Percentiles rank a stretch among this genome's conserved stretches.
Conservation (phyloP, 2,113 vertebrate genomes). For the Chionomys nivalis region DNA sequence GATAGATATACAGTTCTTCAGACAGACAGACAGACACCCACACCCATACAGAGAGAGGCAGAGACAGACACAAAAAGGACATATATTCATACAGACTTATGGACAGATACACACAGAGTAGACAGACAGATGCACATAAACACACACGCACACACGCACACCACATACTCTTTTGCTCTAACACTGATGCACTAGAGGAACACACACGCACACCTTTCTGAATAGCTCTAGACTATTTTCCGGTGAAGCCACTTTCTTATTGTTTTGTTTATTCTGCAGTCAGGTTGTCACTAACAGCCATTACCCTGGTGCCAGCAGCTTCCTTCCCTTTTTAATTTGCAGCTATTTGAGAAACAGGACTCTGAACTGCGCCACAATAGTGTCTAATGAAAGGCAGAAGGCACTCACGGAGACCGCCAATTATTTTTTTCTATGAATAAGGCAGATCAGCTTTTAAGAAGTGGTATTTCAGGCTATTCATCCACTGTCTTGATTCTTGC, state of each 20-base stretch:
- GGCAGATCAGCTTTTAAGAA: constrained; percentile 28
- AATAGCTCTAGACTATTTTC: neutral
- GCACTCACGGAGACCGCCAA: neutral
- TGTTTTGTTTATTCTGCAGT: neutral
- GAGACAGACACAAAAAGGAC: neutral
- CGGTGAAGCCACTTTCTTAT: neutral
- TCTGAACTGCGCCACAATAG: neutral
- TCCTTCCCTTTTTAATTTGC: neutral
- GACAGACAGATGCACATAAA: neutral
- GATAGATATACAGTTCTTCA: neutral
- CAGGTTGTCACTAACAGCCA: neutral
- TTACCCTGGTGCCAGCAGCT: neutral
- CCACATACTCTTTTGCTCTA: neutral
- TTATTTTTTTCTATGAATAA: constrained; percentile 54
- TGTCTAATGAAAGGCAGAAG: constrained; percentile 30
- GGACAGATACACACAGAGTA: neutral
- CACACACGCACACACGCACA: neutral
- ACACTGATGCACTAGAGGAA: neutral
- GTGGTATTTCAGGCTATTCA: constrained; percentile 1
- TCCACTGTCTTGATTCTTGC: neutral
- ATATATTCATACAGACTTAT: neutral
- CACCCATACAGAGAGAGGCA: neutral
- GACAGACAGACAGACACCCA: neutral
- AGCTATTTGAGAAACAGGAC: neutral
- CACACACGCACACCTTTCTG: rapidly evolving